A percentile compares a stretch with the other conserved stretches of the same genome.
These are phyloP conservation scores for Pipistrellus kuhlii DNA, from an alignment of 2,797 vertebrate species.

Conservation along the genomic window DNA sequence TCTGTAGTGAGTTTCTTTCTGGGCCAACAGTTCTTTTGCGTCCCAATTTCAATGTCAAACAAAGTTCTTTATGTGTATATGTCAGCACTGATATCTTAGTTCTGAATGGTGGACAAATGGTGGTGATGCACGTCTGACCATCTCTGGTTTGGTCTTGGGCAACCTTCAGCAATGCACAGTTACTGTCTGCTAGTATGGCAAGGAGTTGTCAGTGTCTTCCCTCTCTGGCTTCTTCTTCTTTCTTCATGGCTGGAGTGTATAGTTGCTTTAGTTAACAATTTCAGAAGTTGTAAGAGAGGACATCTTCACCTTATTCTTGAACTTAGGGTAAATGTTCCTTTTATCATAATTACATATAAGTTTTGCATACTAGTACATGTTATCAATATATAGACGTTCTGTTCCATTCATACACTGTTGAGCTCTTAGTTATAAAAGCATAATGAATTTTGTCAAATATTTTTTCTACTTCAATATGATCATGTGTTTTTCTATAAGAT, in stretches of 20 bases:
- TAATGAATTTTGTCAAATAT: background rate
- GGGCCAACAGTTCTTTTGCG: too few relatives aligned
- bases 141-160: too few relatives aligned
- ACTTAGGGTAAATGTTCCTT: background rate
- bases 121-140: too few relatives aligned
- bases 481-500: background rate
- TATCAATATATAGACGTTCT: background rate
- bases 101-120: too few relatives aligned
- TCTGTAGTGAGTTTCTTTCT: too few relatives aligned
- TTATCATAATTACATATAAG: background rate
- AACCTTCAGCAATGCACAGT: too few relatives aligned
- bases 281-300: background rate
- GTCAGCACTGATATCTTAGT: too few relatives aligned
- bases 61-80: too few relatives aligned
- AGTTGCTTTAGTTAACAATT: background rate
- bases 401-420: background rate
- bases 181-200: too few relatives aligned
- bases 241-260: background rate
- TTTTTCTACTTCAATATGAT: background rate
- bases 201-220: too few relatives aligned
- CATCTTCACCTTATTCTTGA: background rate
- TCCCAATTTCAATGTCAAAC: too few relatives aligned
- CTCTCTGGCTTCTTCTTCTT: too few relatives aligned
- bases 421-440: background rate
- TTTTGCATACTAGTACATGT: background rate